Evolutionary conservation across 2,797 vertebrate genomes (phyloP).

Genomic region (Synanceia verrucosa): DNA sequence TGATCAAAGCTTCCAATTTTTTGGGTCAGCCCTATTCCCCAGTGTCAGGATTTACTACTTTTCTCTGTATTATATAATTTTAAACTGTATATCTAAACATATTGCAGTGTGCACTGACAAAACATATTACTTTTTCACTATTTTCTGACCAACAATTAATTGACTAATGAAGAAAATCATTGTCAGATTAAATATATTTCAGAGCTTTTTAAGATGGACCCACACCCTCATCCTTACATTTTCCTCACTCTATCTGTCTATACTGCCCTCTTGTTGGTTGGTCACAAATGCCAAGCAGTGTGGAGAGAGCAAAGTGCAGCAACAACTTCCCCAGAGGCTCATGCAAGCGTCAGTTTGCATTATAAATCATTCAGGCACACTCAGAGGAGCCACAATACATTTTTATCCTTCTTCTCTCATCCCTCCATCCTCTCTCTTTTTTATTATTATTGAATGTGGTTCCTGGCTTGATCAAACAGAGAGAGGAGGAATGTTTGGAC

Average conservation of each 20-base stretch:
- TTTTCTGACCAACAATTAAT: neutral
- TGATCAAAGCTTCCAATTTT: no score
- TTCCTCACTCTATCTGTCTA: slow-evolving; percentile 7
- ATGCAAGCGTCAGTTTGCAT: slow-evolving; percentile 73
- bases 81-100: neutral
- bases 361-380: slow-evolving; percentile 81
- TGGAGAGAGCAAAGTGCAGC: slow-evolving; percentile 41
- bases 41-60: neutral
- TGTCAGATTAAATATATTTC: neutral
- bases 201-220: neutral
- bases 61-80: neutral
- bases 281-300: slow-evolving; percentile 49
- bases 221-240: neutral
- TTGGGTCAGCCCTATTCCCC: no score
- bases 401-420: slow-evolving; percentile 66
- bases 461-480: slow-evolving; percentile 39
- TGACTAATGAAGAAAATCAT: neutral
- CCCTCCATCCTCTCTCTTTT: slow-evolving; percentile 51
- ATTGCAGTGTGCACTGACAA: neutral
- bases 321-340: slow-evolving; percentile 76
- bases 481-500: neutral
- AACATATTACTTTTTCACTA: neutral
- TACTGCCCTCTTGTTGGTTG: slow-evolving; percentile 25
- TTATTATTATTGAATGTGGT: slow-evolving; percentile 74
- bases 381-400: slow-evolving; percentile 72